Evolutionary conservation across 2,888 invertebrate species (phyloP), one percentile per base, ranked within the genome.

Genomic region (Andrena bucephala): DNA sequence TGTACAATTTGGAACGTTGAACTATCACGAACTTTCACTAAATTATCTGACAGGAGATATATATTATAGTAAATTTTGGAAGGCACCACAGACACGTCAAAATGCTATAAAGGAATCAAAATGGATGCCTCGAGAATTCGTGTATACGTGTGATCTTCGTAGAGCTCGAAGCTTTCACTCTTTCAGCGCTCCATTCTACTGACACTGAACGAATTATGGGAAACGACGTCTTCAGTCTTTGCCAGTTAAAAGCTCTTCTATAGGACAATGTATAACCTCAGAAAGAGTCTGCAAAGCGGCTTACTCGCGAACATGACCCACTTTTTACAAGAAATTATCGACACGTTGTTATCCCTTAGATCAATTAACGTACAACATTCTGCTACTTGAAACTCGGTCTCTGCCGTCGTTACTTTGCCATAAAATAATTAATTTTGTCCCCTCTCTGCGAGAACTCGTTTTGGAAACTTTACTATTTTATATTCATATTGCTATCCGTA

Each of bases 281-380:
- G 59, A 66, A 81, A 68, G 82, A 75, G 57, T 73, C 75, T 59
- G 70, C 73, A 81, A 83, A 81, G 75, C 66, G 60, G 83, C 77
- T 71, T 63, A 59, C 69, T 63, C 66, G 67, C 50, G 36, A 31
- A 27, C 62, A 54, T 75, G 81, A 57, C 79, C 83, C 60, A 78
- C 75, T 81, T 87, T 81, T 84, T 72, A 48, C 60, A 52, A 73
- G 65, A 79, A 85, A 81, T 79, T 87, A 87, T 87, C 84, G 87
- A 84, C 85, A 84, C 65, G 77, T 79, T 60, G 75, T 72, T 85
- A 69, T 73, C 76, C 54, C 70, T 59, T 73, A 62, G 63, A 68
- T 77, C 83, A 78, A 87, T 85, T 74, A 87, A 71, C 42, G 65
- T 33, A 33, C 48, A 31, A 65, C 50, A 72, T 42, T 50, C 54